Evolutionary conservation across 2,888 invertebrate species (phyloP).

Genomic region (Cryptosula pallasiana): DNA sequence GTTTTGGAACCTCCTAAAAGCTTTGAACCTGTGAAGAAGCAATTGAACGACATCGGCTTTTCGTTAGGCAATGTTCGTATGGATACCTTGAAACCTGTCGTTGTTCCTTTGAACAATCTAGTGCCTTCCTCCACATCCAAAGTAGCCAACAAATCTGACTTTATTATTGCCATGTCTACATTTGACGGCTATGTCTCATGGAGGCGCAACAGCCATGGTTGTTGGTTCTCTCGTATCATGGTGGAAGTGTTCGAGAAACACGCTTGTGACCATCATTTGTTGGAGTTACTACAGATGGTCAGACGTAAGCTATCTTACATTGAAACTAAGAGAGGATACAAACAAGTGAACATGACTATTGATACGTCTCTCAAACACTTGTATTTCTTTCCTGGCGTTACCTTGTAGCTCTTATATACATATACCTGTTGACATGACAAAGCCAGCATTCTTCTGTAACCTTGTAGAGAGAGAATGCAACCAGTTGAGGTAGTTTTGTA

Average conservation of each 20-base stretch:
- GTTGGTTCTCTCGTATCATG: constrained; percentile 21
- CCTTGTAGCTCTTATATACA: too few relatives aligned
- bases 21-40: constrained; percentile 15
- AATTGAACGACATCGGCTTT: neutral
- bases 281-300: neutral
- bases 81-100: neutral
- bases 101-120: neutral
- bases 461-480: too few relatives aligned
- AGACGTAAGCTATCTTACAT: constrained; percentile 4
- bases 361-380: constrained; percentile 18
- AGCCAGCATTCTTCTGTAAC: too few relatives aligned
- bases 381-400: constrained; percentile 20
- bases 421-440: too few relatives aligned
- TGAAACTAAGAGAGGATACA: constrained; percentile 9
- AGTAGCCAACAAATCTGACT: constrained; percentile 13
- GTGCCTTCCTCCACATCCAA: neutral
- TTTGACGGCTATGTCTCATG: constrained; percentile 12
- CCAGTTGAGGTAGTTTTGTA: too few relatives aligned
- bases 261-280: neutral
- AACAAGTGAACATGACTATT: constrained; percentile 19
- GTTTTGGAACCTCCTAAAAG: neutral
- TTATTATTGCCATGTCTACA: constrained; percentile 23
- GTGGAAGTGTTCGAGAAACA: constrained; percentile 21
- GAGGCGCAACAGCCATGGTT: constrained; percentile 19
- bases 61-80: neutral